Conservation (phyloP, 2,113 vertebrate genomes). For the Nesospiza acunhae region DNA sequence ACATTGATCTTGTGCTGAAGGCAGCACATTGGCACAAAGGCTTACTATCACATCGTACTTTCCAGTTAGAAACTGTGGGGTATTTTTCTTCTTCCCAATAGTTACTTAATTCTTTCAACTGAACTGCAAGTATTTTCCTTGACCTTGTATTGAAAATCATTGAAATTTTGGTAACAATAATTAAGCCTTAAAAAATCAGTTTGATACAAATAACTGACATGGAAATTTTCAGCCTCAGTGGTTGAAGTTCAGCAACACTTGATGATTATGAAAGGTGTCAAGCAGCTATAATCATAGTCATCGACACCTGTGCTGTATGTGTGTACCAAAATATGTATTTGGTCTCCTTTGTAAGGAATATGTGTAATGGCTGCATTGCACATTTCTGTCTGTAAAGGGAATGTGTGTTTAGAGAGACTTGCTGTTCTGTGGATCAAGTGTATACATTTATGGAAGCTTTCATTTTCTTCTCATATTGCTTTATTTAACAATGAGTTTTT, state of each 20-base stretch:
- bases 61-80: not conserved
- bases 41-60: not conserved
- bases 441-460: not conserved
- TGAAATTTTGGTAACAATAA: slow-evolving; percentile 5
- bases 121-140: not conserved
- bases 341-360: not conserved
- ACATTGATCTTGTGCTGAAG: not conserved
- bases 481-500: not conserved
- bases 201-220: not conserved
- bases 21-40: not conserved
- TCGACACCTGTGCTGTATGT: not conserved
- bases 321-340: not conserved
- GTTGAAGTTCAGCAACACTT: not conserved
- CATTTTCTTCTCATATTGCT: not conserved
- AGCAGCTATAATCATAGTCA: slow-evolving; percentile 1
- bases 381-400: not conserved
- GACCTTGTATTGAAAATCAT: not conserved
- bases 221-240: not conserved
- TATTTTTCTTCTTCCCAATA: not conserved
- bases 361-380: not conserved
- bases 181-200: not conserved
- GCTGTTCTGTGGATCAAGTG: not conserved
- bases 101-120: not conserved
- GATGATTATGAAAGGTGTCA: slow-evolving; percentile 10
- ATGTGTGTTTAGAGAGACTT: not conserved